Evolutionary conservation across 2,113 vertebrate species (phyloP), one percentile per base, ranked within the genome.

Genomic region (Paedocypris sp.): DNA sequence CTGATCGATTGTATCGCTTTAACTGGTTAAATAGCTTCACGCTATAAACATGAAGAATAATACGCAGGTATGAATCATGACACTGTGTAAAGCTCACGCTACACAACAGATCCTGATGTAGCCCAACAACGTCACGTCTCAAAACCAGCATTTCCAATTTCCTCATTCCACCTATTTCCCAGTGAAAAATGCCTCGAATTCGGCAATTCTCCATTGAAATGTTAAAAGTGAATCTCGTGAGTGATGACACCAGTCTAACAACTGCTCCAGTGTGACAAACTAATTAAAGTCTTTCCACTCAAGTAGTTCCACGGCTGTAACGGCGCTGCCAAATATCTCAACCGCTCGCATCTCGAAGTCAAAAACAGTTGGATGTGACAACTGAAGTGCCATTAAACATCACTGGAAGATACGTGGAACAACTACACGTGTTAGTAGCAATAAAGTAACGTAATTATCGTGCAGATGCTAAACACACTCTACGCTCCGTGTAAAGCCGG

Each of bases 181-280:
- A 36, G 50, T n/a, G 19, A 45, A 60, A 54, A 22, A 16, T 26
- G 38, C 1, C 25, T 18, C 9, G 39, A 54, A 23, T 54, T 28
- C n/a, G 28, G 22, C 13, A 0, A 39, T 54, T 41, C 15, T n/a
- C 35, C 5, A 54, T 26, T 35, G 38, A 39, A 28, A 39, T 12
- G 35, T 54, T 39, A 28, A 54, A 54, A 39, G 51, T 54, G 51
- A 54, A 35, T 5, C 22, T 9, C n/a, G 15, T 54, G 51, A 54
- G 51, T 54, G 51, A 54, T 54, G 51, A 54, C 22, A 39, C 38
- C 51, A 39, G 51, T 54, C 51, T 54, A 41, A 39, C 12, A 11
- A 31, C 51, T 18, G 23, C 42, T 46, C 26, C 18, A 31, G 47
- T 41, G 57, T 29, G 46, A 41, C 33, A 41, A 48, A 52, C 45